Evolutionary conservation across 2,797 vertebrate species (phyloP), one percentile per base, ranked within the genome.

Genomic region (Lepus townsendii): DNA sequence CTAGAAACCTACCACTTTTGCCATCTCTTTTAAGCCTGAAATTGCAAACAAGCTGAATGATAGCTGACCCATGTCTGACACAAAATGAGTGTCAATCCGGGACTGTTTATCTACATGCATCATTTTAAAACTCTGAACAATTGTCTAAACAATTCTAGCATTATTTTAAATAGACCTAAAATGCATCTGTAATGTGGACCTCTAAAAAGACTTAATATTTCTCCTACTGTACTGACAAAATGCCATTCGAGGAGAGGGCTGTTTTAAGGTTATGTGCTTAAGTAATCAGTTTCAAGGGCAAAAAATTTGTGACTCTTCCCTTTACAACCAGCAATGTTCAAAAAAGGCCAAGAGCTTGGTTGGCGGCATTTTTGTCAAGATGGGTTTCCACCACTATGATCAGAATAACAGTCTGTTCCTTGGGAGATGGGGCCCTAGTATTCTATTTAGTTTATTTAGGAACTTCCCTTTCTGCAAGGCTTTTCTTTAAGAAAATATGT

Each of bases 91-190:
- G 35, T 75, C 68, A 87, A 75, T 38, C 38, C 3, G 1, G 19
- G 42, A 62, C 76, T 92, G 32, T 60, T 83, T 88, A 77, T 35
- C 35, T 42, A 88, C 20, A 80, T 50, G 69, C 57, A 79, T 60
- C 91, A 83, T 57, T 16, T 57, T 57, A 5, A 6, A 16, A 20
- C 30, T 84, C 13, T 75, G 87, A 66, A 83, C 88, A 83, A 90
- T 72, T 14, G 32, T 52, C 30, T 79, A 69, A 85, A 91, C 19
- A 94, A 93, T 86, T 86, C n/a, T 89, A 93, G 57, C 38, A 93
- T 27, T 75, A 30, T 65, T 80, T 60, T 79, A 50, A 90, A 63
- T 14, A 71, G 35, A 77, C 11, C 80, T 91, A 91, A 83, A 93
- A 83, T 76, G 16, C 3, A 75, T 16, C 50, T 52, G 9, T 92